phyloP scores from a whole-genome alignment of 2,113 vertebrate species.

The Falcunculus frontatus region DNA sequence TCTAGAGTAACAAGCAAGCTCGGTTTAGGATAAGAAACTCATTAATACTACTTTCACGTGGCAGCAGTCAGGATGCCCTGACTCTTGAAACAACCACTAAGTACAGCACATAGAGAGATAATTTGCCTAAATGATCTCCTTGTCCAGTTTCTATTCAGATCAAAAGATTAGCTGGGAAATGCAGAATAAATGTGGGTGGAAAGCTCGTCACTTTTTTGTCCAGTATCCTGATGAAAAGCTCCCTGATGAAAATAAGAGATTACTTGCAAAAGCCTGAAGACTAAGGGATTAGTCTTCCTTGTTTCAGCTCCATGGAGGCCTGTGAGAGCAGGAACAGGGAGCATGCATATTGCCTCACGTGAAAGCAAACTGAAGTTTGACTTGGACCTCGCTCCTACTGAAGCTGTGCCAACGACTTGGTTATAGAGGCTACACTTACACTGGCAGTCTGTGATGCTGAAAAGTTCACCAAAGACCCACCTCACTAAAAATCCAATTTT shows the following conservation, averaged over 20 bases:
- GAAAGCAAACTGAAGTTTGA: conserved; percentile 2
- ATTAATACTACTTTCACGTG: neutral
- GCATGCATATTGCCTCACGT: neutral
- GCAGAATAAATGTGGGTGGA: neutral
- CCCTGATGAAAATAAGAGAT: neutral
- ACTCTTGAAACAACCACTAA: neutral
- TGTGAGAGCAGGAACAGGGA: neutral
- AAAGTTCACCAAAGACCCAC: neutral
- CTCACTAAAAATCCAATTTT: neutral
- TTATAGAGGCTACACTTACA: neutral
- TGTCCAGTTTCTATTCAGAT: neutral
- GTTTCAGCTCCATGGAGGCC: neutral
- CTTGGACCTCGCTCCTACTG: neutral
- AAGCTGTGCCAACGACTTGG: neutral
- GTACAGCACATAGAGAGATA: neutral
- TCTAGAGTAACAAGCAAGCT: neutral
- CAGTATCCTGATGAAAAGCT: neutral
- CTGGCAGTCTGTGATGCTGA: neutral
- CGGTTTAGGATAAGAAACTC: neutral
- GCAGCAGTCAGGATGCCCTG: neutral
- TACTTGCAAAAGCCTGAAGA: neutral
- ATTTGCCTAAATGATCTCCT: neutral
- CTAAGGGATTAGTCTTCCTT: neutral
- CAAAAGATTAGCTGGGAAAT: neutral
- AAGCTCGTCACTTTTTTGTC: fast-evolving